Evolutionary conservation across 2,888 invertebrate species (phyloP).

Genomic region (Celastrina argiolus): DNA sequence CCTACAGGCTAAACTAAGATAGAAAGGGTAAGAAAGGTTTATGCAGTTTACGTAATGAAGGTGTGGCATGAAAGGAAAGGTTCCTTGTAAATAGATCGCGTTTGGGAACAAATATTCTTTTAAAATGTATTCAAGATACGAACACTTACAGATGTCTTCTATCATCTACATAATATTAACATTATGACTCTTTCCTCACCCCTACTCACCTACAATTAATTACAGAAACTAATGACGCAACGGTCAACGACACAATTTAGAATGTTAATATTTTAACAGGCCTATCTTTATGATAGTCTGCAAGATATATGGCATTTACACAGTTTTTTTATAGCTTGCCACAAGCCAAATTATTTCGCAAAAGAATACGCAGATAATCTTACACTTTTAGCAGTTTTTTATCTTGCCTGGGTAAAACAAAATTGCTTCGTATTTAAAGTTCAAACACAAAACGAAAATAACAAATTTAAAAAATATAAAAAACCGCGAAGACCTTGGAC

Average conservation of each 20-base stretch:
- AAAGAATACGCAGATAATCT: not conserved
- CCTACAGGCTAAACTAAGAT: too few relatives aligned
- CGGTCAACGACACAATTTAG: not conserved
- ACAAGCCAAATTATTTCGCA: not conserved
- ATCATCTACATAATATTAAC: too few relatives aligned
- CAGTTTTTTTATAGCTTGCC: not conserved
- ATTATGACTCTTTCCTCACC: not conserved
- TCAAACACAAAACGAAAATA: not conserved
- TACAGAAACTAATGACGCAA: not conserved
- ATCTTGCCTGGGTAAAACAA: not conserved
- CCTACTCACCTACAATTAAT: not conserved
- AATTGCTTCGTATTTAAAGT: not conserved
- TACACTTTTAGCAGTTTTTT: not conserved
- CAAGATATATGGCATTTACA: not conserved
- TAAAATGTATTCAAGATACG: too few relatives aligned
- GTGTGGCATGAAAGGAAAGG: too few relatives aligned
- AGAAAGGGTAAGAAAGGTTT: too few relatives aligned
- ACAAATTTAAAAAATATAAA: not conserved
- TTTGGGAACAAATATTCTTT: too few relatives aligned
- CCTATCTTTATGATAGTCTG: not conserved
- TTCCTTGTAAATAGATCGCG: too few relatives aligned
- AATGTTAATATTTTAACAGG: not conserved
- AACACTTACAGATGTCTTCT: not conserved
- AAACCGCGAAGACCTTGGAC: not conserved
- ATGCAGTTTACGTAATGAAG: too few relatives aligned